A percentile compares a stretch with the other conserved stretches of the same genome.
These are phyloP conservation scores for Heterodera carotae DNA, from an alignment of 1,140 invertebrate genomes.

Conservation along the genomic window DNA sequence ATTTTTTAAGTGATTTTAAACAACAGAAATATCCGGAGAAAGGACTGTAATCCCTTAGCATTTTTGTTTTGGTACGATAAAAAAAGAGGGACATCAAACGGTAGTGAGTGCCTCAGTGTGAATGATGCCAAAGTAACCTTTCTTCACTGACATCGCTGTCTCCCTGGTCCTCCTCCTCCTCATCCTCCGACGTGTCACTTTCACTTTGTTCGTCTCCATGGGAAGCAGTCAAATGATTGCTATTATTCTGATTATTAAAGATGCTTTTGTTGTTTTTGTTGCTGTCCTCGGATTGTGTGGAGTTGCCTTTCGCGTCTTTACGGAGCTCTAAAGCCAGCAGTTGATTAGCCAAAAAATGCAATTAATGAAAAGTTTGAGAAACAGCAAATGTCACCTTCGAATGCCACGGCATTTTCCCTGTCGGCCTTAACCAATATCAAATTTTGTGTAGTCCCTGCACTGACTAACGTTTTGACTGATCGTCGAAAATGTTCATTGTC, in stretches of 20 bases:
- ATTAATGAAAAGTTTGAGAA: neutral
- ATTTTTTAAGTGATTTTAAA: neutral
- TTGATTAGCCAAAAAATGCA: neutral
- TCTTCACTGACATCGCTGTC: slow-evolving; percentile 55
- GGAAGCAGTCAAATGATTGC: neutral
- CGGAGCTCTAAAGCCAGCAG: neutral
- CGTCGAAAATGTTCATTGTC: neutral
- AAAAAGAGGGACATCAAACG: too few relatives aligned
- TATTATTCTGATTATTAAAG: neutral
- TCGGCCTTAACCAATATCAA: neutral
- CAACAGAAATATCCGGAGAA: too few relatives aligned
- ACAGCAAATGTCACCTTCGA: neutral
- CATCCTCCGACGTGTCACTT: slow-evolving; percentile 17
- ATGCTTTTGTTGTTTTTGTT: too few relatives aligned
- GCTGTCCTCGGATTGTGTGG: neutral
- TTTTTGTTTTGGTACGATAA: too few relatives aligned
- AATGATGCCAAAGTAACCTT: slow-evolving; percentile 12
- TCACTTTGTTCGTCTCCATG: neutral
- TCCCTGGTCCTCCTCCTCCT: slow-evolving; percentile 39
- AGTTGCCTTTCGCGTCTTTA: neutral
- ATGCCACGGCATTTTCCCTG: neutral
- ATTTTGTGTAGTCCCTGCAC: neutral
- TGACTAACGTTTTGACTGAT: neutral
- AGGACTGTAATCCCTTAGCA: too few relatives aligned
- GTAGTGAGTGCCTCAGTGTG: too few relatives aligned